Evolutionary conservation across 23 tunicate species (phyloP).

Genomic region (Aplidium turbinatum): DNA sequence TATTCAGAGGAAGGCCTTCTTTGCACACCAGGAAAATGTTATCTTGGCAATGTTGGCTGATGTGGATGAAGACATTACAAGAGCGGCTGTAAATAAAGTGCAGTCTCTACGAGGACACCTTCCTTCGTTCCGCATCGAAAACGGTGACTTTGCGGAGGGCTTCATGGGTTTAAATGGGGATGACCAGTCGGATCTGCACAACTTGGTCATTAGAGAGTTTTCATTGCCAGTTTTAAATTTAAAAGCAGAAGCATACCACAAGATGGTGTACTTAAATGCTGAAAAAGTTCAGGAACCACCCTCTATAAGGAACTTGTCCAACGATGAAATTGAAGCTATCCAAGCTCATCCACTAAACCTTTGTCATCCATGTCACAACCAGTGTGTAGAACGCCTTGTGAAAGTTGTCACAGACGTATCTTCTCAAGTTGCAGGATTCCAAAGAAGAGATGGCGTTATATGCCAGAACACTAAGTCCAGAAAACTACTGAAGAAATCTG

Average conservation of each 20-base stretch:
- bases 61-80: constrained; percentile 4
- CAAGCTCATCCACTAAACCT: no score
- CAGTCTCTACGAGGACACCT: background rate
- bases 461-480: no score
- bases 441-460: constrained; percentile 6
- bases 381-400: constrained; percentile 7
- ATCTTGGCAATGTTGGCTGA: constrained; percentile 22
- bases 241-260: no score
- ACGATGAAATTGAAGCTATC: no score
- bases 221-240: no score
- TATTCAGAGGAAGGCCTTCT: constrained; percentile 8
- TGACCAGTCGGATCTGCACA: no score
- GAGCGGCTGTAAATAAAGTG: background rate
- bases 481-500: no score
- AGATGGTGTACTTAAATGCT: no score
- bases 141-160: background rate
- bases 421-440: background rate
- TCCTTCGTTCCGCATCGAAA: background rate
- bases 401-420: constrained; percentile 3
- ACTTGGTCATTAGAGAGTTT: no score
- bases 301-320: no score
- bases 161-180: constrained; percentile 2
- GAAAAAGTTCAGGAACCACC: no score
- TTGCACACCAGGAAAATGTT: constrained; percentile 33
- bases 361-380: background rate